Conservation (phyloP, 2,797 vertebrate species). For the Danio kyathit region DNA sequence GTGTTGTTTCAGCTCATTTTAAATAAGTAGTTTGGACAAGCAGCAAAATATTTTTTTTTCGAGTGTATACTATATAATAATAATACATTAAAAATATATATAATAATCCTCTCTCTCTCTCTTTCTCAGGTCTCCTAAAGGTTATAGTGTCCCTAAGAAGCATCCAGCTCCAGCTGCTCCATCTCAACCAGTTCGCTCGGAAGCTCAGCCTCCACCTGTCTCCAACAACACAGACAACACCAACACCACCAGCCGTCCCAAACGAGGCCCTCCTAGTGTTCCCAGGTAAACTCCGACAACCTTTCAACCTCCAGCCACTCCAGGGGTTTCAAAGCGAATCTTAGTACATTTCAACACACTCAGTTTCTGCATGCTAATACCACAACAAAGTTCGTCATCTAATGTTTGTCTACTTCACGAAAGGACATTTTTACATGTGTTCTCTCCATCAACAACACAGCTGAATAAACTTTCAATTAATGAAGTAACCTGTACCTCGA, state of each 20-base stretch:
- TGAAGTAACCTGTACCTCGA: conserved; percentile 20
- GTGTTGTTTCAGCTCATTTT: no score
- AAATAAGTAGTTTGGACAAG: no score
- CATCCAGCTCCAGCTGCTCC: conserved; percentile 78
- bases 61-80: no score
- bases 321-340: not conserved
- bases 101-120: conserved; percentile 1
- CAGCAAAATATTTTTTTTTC: no score
- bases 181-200: conserved; percentile 74
- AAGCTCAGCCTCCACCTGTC: conserved; percentile 69
- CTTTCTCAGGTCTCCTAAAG: conserved; percentile 76
- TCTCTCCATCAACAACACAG: conserved; percentile 54
- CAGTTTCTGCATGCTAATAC: not conserved
- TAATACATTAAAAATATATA: no score
- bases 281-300: conserved; percentile 83
- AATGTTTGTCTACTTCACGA: conserved; percentile 27
- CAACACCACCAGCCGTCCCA: conserved; percentile 76
- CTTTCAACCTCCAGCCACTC: not conserved
- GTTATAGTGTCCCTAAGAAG: conserved; percentile 76
- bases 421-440: conserved; percentile 24
- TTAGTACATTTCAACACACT: not conserved
- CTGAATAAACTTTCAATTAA: conserved; percentile 50
- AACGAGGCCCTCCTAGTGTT: conserved; percentile 80
- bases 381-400: conserved; percentile 5
- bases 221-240: conserved; percentile 70